Base-by-base conservation (phyloP, 2,888 invertebrate species). In the Drosophila rellima region DNA sequence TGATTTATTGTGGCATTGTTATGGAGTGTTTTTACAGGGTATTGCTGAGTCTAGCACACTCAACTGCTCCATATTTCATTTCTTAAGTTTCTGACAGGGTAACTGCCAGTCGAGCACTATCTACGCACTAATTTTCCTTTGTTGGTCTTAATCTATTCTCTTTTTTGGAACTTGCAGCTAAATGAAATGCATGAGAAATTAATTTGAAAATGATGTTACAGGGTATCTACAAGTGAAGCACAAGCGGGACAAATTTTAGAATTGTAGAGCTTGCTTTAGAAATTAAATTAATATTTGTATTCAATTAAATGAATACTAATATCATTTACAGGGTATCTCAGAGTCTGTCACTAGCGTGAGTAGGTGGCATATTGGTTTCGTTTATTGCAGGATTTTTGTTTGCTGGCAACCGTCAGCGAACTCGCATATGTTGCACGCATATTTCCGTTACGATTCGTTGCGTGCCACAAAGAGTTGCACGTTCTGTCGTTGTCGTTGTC, bases 401-500 rank as follows among this genome's bases (percentile, higher is more conserved):
- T 59, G 60, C 59, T 71, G 59, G 2, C 71, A 70, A 29, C 59
- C 54, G 77, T 63, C 56, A 47, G 55, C 55, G 47, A 40, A 39
- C 29, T 62, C 60, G 44, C 84, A 82, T 77, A 82, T 82, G 82
- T 79, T 74, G 73, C 71, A 74, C 68, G 59, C 84, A 76, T 76
- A 82, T 82, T 87, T 87, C 82, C 82, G 84, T 66, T 84, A 51
- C 68, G 74, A 63, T 66, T 61, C 65, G 65, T 35, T 78, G 74
- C 48, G 66, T 77, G 74, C 78, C 60, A 64, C 77, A 78, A 66
- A 61, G 62, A 63, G 63, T 54, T 62, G 54, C 61, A 45, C 54
- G 61, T 55, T 40, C 23, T 42, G 60, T 63, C 31, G 60, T 39
- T 52, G 72, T 57, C 6, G 23, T 3, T 3, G 20, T 2, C 20